These are phyloP conservation scores for Cuculus canorus DNA, from an alignment of 2,797 vertebrate genomes.

Conservation along the genomic window DNA sequence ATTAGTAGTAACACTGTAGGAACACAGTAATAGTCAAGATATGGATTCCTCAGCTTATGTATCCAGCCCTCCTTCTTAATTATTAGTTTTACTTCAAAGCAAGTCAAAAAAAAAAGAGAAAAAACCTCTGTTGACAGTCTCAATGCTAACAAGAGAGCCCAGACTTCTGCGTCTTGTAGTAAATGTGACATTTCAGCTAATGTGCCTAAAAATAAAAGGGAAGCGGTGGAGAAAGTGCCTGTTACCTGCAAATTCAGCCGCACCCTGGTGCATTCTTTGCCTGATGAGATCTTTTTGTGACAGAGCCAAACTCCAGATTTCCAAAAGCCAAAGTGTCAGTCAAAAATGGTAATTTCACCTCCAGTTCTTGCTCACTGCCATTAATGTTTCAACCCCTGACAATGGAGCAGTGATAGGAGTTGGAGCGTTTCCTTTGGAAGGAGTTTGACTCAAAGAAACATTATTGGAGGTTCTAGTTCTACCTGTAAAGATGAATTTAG, in stretches of 20 bases:
- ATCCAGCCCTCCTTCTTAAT: conserved; percentile 9
- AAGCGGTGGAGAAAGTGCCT: conserved; percentile 31
- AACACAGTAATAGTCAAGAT: background rate
- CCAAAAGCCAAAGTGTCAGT: conserved; percentile 14
- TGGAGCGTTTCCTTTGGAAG: background rate
- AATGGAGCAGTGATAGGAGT: background rate
- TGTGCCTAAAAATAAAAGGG: conserved; percentile 55
- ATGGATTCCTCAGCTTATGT: background rate
- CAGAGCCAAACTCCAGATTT: background rate
- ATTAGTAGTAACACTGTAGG: background rate
- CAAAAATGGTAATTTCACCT: conserved; percentile 13
- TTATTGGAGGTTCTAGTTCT: background rate
- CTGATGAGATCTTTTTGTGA: conserved; percentile 3
- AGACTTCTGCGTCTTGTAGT: background rate
- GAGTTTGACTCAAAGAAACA: background rate
- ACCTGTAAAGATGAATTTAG: background rate
- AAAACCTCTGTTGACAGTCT: background rate
- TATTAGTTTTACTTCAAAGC: conserved; percentile 56
- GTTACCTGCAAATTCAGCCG: background rate
- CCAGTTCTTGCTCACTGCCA: background rate
- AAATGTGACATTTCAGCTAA: conserved; percentile 37
- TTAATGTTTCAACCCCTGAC: background rate
- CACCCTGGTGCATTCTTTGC: conserved; percentile 26
- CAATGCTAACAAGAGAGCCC: background rate
- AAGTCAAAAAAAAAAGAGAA: background rate